These are phyloP conservation scores for Etheostoma perlongum DNA, from an alignment of 2,797 vertebrate species.

Conservation along the genomic window DNA sequence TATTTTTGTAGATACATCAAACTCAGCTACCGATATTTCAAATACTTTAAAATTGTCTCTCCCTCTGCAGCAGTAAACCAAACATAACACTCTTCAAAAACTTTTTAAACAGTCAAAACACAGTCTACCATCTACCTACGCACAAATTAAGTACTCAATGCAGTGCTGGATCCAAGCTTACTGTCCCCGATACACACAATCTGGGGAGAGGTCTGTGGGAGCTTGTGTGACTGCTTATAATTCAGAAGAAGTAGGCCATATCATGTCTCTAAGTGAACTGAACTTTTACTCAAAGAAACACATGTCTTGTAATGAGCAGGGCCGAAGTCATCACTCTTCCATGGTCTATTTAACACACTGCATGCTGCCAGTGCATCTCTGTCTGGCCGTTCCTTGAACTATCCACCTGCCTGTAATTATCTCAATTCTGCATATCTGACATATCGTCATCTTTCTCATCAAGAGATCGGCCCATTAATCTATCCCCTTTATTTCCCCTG, in stretches of 20 bases:
- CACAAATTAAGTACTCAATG: constrained; percentile 7
- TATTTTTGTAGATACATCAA: not conserved
- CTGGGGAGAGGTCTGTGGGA: constrained; percentile 60
- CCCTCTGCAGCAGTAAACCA: constrained; percentile 3
- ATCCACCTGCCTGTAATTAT: constrained; percentile 50
- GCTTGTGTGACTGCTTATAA: constrained; percentile 64
- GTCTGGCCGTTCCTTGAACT: constrained; percentile 30
- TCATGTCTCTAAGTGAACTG: constrained; percentile 57
- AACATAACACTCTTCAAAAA: constrained; percentile 4
- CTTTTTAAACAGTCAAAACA: not conserved
- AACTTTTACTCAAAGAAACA: constrained; percentile 59
- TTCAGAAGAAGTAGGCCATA: constrained; percentile 74
- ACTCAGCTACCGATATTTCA: not conserved
- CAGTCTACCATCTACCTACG: not conserved
- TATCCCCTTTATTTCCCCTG: constrained; percentile 21
- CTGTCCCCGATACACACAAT: constrained; percentile 44
- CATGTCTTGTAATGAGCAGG: constrained; percentile 52
- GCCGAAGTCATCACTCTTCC: constrained; percentile 56
- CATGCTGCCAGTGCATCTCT: constrained; percentile 19
- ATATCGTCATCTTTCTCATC: constrained; percentile 42
- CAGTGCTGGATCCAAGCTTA: constrained; percentile 57
- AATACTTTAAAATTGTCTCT: not conserved
- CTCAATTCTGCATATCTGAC: constrained; percentile 27
- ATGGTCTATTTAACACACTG: constrained; percentile 26
- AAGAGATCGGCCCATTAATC: constrained; percentile 43